Conservation (phyloP, 2,888 invertebrate genomes). For the Lasioglossum leucozonium region DNA sequence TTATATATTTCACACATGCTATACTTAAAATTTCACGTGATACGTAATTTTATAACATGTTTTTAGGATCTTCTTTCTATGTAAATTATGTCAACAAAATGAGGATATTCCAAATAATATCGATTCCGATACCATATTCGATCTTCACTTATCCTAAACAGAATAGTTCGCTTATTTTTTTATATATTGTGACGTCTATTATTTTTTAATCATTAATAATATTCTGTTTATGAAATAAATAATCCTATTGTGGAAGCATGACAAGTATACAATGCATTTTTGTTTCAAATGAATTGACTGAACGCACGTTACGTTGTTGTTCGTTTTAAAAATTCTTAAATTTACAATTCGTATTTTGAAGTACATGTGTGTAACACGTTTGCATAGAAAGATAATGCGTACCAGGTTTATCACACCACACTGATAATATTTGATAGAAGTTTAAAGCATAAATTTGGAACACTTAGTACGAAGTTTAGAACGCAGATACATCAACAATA, state of each 20-base stretch:
- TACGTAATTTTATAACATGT: constrained; percentile 39
- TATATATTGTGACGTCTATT: constrained; percentile 29
- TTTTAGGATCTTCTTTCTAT: constrained; percentile 31
- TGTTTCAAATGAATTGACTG: constrained; percentile 23
- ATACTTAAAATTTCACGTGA: constrained; percentile 15
- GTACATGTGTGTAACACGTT: constrained; percentile 20
- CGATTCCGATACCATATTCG: constrained; percentile 17
- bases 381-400: constrained; percentile 38
- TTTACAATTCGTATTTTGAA: constrained; percentile 43
- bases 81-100: constrained; percentile 29
- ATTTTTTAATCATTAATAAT: constrained; percentile 25
- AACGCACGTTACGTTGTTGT: constrained; percentile 3
- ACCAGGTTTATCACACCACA: constrained; percentile 36
- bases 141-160: constrained; percentile 23
- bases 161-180: constrained; percentile 24
- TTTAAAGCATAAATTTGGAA: constrained; percentile 46
- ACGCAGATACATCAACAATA: constrained; percentile 47
- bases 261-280: constrained; percentile 12
- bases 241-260: constrained; percentile 33
- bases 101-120: constrained; percentile 33
- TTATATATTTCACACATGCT: constrained; percentile 29
- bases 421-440: constrained; percentile 35
- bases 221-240: constrained; percentile 39
- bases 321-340: constrained; percentile 21
- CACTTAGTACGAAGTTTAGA: constrained; percentile 51